Base-by-base conservation (phyloP, 2,888 invertebrate species). In the Callosobruchus maculatus region DNA sequence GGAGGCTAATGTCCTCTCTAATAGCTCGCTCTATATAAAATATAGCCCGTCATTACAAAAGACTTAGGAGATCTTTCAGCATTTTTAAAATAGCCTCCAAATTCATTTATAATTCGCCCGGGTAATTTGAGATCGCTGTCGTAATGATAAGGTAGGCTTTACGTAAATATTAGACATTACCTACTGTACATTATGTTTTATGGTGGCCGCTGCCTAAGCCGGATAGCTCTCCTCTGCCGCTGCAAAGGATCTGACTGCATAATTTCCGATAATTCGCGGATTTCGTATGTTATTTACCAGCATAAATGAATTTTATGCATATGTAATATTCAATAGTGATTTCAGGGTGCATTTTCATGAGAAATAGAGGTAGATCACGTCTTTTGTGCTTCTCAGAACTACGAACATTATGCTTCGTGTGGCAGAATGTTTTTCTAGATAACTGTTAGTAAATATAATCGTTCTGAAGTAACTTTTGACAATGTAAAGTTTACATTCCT, bases 91-190 rank as follows among this genome's bases (percentile, higher is more conserved):
- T 80, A 83, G 80, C 81, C 82, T 82, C 84, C 82, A 85, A 85
- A 85, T 85, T 85, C 85, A 83, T 85, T 85, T 85, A 85, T 85
- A 85, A 85, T 85, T 85, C 81, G 82, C 80, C 77, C 79, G 77
- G 74, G 80, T 81, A 81, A 81, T 77, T 76, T 74, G 22, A 76
- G 73, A 76, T 74, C 76, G 76, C 75, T 76, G 68, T 73, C 71
- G 76, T 81, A 80, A 81, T 81, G 74, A 77, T 77, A 77, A 78
- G 77, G 75, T 78, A 73, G 72, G 31, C 70, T 70, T 72, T 74
- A 77, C 76, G 72, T 74, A 77, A 78, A 78, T 76, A 75, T 77
- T 73, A 77, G 74, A 71, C 71, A 77, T 77, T 77, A 78, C 76
- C 75, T 76, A 74, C 74, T 72, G 76, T 75, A 75, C 77, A 75